Evolutionary conservation across 2,113 vertebrate species (phyloP).

Genomic region (Lepisosteus oculatus): DNA sequence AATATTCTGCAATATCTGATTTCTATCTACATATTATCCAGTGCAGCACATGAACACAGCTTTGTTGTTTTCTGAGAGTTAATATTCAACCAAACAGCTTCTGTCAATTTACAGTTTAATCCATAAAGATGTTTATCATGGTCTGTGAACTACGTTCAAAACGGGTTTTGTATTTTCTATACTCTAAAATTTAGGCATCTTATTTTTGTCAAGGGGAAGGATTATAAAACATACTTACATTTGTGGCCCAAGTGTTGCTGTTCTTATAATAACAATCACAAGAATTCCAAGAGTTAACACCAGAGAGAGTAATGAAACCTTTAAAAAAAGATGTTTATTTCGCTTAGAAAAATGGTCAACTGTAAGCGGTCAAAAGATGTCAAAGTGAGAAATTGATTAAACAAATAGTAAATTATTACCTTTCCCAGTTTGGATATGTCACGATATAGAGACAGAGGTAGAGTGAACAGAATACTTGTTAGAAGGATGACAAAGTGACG

Average conservation of each 20-base stretch:
- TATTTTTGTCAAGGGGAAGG: too few species aligned
- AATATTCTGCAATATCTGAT: too few species aligned
- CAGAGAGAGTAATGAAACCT: constrained; percentile 87
- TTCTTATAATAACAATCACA: constrained; percentile 72
- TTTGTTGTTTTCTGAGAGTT: too few species aligned
- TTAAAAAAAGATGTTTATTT: constrained; percentile 34
- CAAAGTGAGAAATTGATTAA: not conserved
- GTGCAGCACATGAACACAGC: too few species aligned
- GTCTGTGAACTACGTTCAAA: too few species aligned
- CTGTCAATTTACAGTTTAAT: too few species aligned
- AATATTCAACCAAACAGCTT: too few species aligned
- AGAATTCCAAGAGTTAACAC: constrained; percentile 79
- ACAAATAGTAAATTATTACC: constrained; percentile 59
- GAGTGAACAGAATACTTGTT: constrained; percentile 73
- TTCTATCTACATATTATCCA: too few species aligned
- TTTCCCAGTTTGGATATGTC: constrained; percentile 87
- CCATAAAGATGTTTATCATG: too few species aligned
- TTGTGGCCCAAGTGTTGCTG: constrained; percentile 71
- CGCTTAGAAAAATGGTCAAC: not conserved
- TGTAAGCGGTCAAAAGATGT: not conserved
- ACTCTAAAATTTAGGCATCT: too few species aligned
- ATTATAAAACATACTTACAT: constrained; percentile 66
- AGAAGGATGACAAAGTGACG: constrained; percentile 82
- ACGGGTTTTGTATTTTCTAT: too few species aligned
- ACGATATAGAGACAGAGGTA: constrained; percentile 83